Base-by-base conservation (phyloP, 2,113 vertebrate species). In the Sceloporus tristichus region DNA sequence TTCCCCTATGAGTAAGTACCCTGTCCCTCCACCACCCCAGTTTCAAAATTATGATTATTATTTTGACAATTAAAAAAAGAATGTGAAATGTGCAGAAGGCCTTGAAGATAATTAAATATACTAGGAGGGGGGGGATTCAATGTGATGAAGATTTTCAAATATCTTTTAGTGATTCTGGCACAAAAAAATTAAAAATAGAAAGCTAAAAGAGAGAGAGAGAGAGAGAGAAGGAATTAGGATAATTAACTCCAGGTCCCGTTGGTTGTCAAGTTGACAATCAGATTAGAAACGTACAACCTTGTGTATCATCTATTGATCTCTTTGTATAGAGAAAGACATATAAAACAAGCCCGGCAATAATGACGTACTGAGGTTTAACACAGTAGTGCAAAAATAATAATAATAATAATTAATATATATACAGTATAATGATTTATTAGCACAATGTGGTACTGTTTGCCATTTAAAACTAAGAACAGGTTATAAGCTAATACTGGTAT, bases 201-300 rank as follows among this genome's bases (percentile, higher is more conserved):
- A 11, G 25, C 25, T 68, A 68, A 14, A 53, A 9, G 34, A 34
- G 34, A 34, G 34, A 34, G 34, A 40, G 65, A 62, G 42, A 9
- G 62, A 65, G 81, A 27, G 54, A 68, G 19, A 29, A 77, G 34
- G 48, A 88, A 68, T 40, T 25, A 88, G 94, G 96, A 96, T 88
- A 96, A 96, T 95, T 94, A 97, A 96, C 96, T 95, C 94, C 29
- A 5, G 89, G 96, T 91, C 89, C 91, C 94, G 92, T 95, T 96
- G 97, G 95, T 97, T 97, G 97, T 97, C 96, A 96, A 95, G 82
- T 77, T 94, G 97, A 97, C 96, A 97, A 97, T 97, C 96, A 82
- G 91, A 95, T 90, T 89, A 95, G 94, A 95, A 95, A 95, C 90
- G 90, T 92, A 95, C 94, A 94, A 96, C 92, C 89, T 94, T 23